Conservation (phyloP, 2,888 invertebrate genomes). For the Saturnia pavonia region DNA sequence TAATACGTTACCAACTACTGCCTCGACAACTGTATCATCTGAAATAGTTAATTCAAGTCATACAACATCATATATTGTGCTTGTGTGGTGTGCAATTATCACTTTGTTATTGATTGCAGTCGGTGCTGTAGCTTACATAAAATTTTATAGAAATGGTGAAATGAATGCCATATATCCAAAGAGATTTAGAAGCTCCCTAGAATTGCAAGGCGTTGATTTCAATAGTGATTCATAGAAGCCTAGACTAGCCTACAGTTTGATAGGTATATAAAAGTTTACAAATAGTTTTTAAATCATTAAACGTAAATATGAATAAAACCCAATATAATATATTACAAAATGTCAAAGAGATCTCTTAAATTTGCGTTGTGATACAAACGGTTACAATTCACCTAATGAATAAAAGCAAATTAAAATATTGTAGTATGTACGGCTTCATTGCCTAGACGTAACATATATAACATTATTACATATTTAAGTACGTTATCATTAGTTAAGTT, state of each 20-base stretch:
- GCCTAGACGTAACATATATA: neutral
- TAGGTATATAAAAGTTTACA: neutral
- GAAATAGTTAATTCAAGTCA: slow-evolving; percentile 18
- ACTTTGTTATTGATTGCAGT: slow-evolving; percentile 38
- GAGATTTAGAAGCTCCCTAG: slow-evolving; percentile 44
- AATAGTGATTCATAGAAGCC: slow-evolving; percentile 34
- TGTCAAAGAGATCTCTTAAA: neutral
- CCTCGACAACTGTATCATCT: slow-evolving; percentile 12
- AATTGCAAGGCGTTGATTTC: slow-evolving; percentile 49
- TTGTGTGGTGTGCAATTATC: slow-evolving; percentile 43
- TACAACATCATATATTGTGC: slow-evolving; percentile 30
- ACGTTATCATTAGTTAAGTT: neutral
- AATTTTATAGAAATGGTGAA: slow-evolving; percentile 30
- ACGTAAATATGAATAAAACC: neutral
- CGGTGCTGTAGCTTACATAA: slow-evolving; percentile 30
- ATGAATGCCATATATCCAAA: slow-evolving; percentile 3
- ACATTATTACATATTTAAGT: neutral
- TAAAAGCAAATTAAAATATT: neutral
- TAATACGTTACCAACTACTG: slow-evolving; percentile 27
- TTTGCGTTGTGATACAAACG: neutral
- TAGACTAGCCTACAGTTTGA: neutral
- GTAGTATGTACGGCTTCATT: neutral
- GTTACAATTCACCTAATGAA: neutral
- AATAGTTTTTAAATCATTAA: too few relatives aligned
- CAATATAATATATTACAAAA: neutral